A percentile compares a stretch with the other conserved stretches of the same genome.
Evolutionary conservation across 2,888 invertebrate genomes (phyloP).

Genomic region (Athrips mouffetella): DNA sequence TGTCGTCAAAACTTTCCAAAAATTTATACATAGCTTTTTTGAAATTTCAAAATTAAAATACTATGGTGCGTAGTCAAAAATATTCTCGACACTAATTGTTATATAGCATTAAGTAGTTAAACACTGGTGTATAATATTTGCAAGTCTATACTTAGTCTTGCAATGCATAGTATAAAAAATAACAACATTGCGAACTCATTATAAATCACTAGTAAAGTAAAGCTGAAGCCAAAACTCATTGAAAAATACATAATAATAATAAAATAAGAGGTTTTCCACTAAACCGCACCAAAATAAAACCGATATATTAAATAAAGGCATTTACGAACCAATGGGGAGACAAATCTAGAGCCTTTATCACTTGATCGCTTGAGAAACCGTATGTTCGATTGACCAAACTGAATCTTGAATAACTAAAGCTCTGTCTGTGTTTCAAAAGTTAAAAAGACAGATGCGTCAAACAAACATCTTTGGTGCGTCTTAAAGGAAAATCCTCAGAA

Average conservation of each 20-base stretch:
- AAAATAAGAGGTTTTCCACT: too few relatives aligned
- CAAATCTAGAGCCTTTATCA: too few relatives aligned
- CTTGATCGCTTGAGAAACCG: too few relatives aligned
- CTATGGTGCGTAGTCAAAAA: neutral
- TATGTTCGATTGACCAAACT: too few relatives aligned
- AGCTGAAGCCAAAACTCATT: slow-evolving; percentile 49
- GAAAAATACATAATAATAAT: slow-evolving; percentile 23
- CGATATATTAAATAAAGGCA: too few relatives aligned
- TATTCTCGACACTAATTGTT: neutral
- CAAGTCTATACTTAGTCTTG: slow-evolving; percentile 30
- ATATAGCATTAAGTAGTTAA: slow-evolving; percentile 27
- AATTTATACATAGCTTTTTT: neutral
- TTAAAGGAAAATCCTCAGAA: too few relatives aligned
- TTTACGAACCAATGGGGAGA: too few relatives aligned
- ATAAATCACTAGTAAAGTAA: slow-evolving; percentile 48
- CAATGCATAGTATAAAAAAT: slow-evolving; percentile 36
- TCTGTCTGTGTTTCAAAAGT: too few relatives aligned
- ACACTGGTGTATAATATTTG: slow-evolving; percentile 37
- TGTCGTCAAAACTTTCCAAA: slow-evolving; percentile 1
- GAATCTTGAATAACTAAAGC: too few relatives aligned
- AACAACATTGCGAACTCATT: slow-evolving; percentile 43
- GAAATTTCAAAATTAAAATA: neutral
- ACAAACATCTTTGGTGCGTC: too few relatives aligned
- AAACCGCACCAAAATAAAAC: too few relatives aligned
- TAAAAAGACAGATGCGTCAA: too few relatives aligned